phyloP scores from a whole-genome alignment of 2,888 invertebrate species.

The Pachydiplax longipennis region DNA sequence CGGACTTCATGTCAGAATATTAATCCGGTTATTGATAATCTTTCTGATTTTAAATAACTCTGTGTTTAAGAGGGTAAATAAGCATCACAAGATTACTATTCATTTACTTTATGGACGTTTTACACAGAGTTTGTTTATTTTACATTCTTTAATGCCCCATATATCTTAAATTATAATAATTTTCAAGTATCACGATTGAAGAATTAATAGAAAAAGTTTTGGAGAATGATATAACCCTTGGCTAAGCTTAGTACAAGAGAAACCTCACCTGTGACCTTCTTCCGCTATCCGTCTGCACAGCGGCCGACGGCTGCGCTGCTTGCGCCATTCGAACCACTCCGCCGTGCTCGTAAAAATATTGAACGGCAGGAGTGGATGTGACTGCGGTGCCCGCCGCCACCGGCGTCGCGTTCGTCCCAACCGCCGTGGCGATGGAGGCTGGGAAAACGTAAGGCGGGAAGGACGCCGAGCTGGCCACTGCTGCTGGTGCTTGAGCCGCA shows the following conservation, averaged over 20 bases:
- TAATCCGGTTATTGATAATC: too few species aligned
- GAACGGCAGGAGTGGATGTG: conserved; percentile 26
- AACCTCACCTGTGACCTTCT: conserved; percentile 57
- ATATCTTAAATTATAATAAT: too few species aligned
- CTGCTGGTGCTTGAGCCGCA: not conserved
- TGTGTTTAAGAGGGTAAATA: too few species aligned
- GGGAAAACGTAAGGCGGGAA: conserved; percentile 19
- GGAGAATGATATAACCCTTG: too few species aligned
- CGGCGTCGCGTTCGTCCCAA: not conserved
- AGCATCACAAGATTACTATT: too few species aligned
- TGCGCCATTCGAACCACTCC: conserved; percentile 46
- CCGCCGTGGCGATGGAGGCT: conserved; percentile 6
- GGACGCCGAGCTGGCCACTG: conserved; percentile 40
- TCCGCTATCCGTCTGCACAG: conserved; percentile 54
- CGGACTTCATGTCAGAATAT: too few species aligned
- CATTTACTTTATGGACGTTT: too few species aligned
- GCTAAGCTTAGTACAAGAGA: not conserved
- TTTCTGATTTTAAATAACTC: too few species aligned
- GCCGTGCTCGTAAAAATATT: conserved; percentile 46
- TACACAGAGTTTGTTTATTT: too few species aligned
- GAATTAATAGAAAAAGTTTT: too few species aligned
- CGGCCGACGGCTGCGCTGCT: conserved; percentile 55
- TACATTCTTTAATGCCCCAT: too few species aligned
- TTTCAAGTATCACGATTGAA: too few species aligned
- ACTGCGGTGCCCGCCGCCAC: not conserved